Conservation (phyloP, 1,140 invertebrate species). For the Achatina immaculata region DNA sequence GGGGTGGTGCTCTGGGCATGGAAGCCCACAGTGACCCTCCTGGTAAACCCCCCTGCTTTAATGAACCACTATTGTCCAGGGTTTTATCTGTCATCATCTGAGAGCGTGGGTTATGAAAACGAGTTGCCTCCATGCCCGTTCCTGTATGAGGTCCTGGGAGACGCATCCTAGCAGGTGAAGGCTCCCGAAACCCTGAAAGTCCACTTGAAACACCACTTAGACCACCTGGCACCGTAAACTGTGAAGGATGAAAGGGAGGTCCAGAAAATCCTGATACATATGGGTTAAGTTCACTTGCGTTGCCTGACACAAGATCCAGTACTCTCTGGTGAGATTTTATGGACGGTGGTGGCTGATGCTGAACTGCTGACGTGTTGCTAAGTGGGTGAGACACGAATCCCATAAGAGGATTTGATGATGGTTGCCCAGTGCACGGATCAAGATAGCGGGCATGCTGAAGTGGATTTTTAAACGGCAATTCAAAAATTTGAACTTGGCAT, state of each 20-base stretch:
- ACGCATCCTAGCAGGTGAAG: not conserved
- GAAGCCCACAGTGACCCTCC: conserved; percentile 2
- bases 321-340: not conserved
- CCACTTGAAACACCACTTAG: conserved; percentile 8
- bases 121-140: not conserved
- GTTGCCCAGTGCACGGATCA: conserved; percentile 37
- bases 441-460: conserved; percentile 65
- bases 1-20: conserved; percentile 24
- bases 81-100: not conserved
- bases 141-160: not conserved
- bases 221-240: not conserved
- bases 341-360: not conserved
- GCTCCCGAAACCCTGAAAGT: not conserved
- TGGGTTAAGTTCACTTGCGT: not conserved
- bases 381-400: not conserved
- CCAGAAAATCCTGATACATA: conserved; percentile 15
- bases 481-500: conserved; percentile 56
- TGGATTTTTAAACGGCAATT: conserved; percentile 65
- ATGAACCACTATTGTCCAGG: not conserved
- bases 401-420: conserved; percentile 4
- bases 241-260: conserved; percentile 7
- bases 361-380: not conserved
- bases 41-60: not conserved
- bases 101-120: not conserved
- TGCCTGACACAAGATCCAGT: conserved; percentile 9